Evolutionary conservation across 2,113 vertebrate species (phyloP), one percentile per base, ranked within the genome.

Genomic region (Hippoglossus stenolepis): DNA sequence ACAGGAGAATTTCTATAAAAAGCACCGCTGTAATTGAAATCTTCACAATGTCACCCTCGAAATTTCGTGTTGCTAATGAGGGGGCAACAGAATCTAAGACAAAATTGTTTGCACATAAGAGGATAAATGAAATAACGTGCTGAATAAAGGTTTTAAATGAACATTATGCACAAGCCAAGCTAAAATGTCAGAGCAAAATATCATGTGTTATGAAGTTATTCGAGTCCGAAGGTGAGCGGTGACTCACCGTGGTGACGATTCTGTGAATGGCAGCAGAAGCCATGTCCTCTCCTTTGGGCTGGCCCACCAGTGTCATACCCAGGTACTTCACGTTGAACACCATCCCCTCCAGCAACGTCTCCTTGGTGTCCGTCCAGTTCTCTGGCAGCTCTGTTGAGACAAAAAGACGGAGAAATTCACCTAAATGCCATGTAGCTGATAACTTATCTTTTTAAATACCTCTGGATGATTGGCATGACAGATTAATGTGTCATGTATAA

Each of bases 251-350:
- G 84, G 95, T 84, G 26, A 97, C 91, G 1, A 97, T 97, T 85
- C 96, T 94, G 54, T 92, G 94, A 84, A 97, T 97, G 74, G 96
- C 96, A 0, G 95, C 94, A 0, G 96, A 94, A 2, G 96, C 96
- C 96, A 97, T 97, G 81, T 96, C 96, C 83, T 97, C 96, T 85
- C 96, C 96, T 93, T 97, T 97, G 57, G 96, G 96, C 65, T 96
- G 96, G 43, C 96, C 96, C 64, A 97, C 96, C 85, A 97, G 87
- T 0, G 96, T 97, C 96, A 97, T 97, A 28, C 96, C 96, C 67
- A 97, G 88, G 78, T 97, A 97, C 78, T 97, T 97, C 23, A 97
- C 93, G 0, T 95, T 95, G 87, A 97, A 97, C 69, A 94, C 94
- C 94, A 97, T 96, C n/a, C 96, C 96, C 73, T 97, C 96, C 76